These are phyloP conservation scores for Idaea aversata DNA, from an alignment of 2,888 invertebrate genomes.

Conservation along the genomic window DNA sequence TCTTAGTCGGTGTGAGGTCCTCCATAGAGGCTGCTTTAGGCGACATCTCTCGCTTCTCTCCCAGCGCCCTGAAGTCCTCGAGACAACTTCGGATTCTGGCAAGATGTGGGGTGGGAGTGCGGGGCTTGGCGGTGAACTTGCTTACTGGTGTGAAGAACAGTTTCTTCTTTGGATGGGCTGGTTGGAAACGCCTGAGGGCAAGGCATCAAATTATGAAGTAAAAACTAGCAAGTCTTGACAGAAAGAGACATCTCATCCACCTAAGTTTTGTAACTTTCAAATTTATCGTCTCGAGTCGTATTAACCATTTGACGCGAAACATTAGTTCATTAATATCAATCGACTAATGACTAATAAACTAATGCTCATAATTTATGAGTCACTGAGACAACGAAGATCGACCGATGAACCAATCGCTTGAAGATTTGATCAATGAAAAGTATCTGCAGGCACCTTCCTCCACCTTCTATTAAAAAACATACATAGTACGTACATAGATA, in stretches of 20 bases:
- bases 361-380: too few relatives aligned
- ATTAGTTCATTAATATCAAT: too few relatives aligned
- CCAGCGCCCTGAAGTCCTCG: slow-evolving; percentile 44
- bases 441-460: too few relatives aligned
- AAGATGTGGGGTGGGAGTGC: slow-evolving; percentile 49
- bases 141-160: slow-evolving; percentile 64
- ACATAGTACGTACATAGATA: neutral
- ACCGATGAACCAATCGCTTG: too few relatives aligned
- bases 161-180: slow-evolving; percentile 65
- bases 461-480: too few relatives aligned
- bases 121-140: slow-evolving; percentile 60
- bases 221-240: neutral
- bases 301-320: too few relatives aligned
- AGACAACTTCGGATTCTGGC: slow-evolving; percentile 59
- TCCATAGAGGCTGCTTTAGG: slow-evolving; percentile 71
- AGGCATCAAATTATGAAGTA: neutral
- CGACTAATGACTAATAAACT: too few relatives aligned
- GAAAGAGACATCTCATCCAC: neutral
- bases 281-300: too few relatives aligned
- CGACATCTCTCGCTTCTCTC: slow-evolving; percentile 40
- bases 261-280: too few relatives aligned
- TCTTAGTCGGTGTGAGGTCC: slow-evolving; percentile 65
- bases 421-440: too few relatives aligned
- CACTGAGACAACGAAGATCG: too few relatives aligned
- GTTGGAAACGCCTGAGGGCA: slow-evolving; percentile 51